These are phyloP conservation scores for Clarias magur DNA, from an alignment of 2,113 vertebrate genomes.

Conservation along the genomic window DNA sequence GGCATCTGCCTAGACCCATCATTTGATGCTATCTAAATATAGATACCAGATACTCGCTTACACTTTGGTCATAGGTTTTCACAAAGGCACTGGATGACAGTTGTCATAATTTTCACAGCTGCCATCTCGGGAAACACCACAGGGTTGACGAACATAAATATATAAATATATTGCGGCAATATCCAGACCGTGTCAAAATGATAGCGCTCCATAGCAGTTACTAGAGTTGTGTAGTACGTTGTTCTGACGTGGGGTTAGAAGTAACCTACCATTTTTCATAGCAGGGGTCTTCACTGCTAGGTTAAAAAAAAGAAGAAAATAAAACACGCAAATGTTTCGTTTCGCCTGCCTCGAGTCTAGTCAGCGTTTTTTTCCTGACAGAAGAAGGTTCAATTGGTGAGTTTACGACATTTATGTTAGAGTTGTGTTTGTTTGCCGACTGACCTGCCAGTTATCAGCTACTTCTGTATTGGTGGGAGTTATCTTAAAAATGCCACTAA, in stretches of 20 bases:
- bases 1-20: not conserved
- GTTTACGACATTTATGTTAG: not conserved
- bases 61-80: not conserved
- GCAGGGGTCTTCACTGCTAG: conserved; percentile 3
- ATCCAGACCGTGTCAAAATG: not conserved
- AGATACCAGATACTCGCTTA: not conserved
- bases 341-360: not conserved
- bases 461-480: not conserved
- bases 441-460: not conserved
- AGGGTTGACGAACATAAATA: conserved; percentile 32
- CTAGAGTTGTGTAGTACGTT: not conserved
- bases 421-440: not conserved
- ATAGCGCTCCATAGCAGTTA: not conserved
- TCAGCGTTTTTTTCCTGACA: not conserved
- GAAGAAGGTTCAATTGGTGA: not conserved
- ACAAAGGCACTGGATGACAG: conserved; percentile 12
- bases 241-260: not conserved
- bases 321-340: not conserved
- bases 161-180: not conserved
- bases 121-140: conserved; percentile 12
- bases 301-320: not conserved
- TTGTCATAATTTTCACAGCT: conserved; percentile 33
- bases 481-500: not conserved
- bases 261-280: conserved; percentile 23
- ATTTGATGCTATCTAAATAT: not conserved